Conservation (phyloP, 2,113 vertebrate species). For the Atractosteus spatula region DNA sequence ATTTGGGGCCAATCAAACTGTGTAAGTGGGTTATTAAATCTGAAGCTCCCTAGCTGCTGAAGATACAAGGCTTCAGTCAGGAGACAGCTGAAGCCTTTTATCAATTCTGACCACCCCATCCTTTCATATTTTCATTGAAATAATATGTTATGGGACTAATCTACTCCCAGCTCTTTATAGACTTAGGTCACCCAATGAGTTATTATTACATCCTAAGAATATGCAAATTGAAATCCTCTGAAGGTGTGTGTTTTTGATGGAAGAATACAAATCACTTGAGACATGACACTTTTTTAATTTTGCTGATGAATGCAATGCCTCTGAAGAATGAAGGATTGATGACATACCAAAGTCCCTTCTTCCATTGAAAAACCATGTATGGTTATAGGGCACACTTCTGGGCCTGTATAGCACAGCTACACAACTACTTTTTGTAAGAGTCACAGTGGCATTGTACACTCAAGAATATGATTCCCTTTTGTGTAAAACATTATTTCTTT, state of each 20-base stretch:
- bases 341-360: conserved; percentile 53
- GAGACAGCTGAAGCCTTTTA: conserved; percentile 42
- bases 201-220: conserved; percentile 43
- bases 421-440: conserved; percentile 7
- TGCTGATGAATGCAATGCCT: conserved; percentile 60
- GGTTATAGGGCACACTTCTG: conserved; percentile 17
- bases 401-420: conserved; percentile 11
- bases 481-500: no score
- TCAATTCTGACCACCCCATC: conserved; percentile 63
- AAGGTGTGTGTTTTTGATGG: conserved; percentile 58
- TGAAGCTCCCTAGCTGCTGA: conserved; percentile 33
- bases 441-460: not conserved
- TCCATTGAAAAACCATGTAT: conserved; percentile 17
- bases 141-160: conserved; percentile 33
- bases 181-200: conserved; percentile 52
- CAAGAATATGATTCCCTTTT: not conserved
- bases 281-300: conserved; percentile 69
- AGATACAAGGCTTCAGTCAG: conserved; percentile 49
- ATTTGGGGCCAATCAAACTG: conserved; percentile 50
- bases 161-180: conserved; percentile 56
- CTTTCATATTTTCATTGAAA: conserved; percentile 41
- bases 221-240: conserved; percentile 55
- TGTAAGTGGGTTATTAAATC: conserved; percentile 34
- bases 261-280: conserved; percentile 58
- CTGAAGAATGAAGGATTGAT: conserved; percentile 56